Evolutionary conservation across 2,797 vertebrate species (phyloP).

Genomic region (Macrochelys suwanniensis): DNA sequence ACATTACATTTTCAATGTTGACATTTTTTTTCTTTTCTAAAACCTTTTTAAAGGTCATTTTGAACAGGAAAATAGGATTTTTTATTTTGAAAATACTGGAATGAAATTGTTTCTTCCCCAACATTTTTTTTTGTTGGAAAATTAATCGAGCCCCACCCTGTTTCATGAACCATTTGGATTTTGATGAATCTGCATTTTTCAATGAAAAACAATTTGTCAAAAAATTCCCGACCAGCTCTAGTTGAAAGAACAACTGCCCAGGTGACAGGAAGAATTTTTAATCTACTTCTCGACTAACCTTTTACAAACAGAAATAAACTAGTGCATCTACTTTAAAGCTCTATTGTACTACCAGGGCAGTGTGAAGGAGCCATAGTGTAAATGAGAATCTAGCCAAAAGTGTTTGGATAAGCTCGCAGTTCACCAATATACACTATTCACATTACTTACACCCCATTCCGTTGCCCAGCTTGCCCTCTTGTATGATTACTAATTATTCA

Average conservation of each 20-base stretch:
- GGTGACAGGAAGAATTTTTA: neutral
- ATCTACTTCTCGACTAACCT: neutral
- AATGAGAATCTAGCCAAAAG: neutral
- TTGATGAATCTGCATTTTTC: neutral
- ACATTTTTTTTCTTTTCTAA: neutral
- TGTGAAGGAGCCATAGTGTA: too few species aligned
- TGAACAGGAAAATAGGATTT: neutral
- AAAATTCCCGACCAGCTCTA: neutral
- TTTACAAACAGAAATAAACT: neutral
- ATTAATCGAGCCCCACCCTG: neutral
- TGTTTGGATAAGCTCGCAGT: neutral
- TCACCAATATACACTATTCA: neutral
- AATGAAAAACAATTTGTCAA: neutral
- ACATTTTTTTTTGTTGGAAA: neutral
- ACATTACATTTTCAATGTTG: neutral
- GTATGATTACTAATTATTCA: neutral
- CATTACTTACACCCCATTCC: neutral
- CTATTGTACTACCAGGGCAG: neutral
- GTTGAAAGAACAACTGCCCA: neutral
- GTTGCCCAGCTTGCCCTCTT: neutral
- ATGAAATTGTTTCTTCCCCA: neutral
- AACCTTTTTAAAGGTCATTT: neutral
- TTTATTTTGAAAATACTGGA: neutral
- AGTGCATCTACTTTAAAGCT: too few species aligned
- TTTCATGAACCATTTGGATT: neutral